Evolutionary conservation across 2,113 vertebrate species (phyloP).

Genomic region (Anarhynchus alexandrinus): DNA sequence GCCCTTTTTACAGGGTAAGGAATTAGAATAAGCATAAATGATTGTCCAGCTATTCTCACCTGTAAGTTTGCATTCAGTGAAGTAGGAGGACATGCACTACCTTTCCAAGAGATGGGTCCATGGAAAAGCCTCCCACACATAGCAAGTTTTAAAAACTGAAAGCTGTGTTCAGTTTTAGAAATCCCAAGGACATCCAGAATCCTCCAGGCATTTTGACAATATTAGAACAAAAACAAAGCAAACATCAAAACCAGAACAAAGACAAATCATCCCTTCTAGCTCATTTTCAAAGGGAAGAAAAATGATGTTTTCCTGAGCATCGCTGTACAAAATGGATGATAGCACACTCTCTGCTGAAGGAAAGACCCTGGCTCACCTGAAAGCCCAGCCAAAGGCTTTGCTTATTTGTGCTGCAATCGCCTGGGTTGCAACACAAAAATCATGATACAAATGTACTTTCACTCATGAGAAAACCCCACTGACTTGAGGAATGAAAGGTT

Average conservation of each 20-base stretch:
- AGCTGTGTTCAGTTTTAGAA: background rate
- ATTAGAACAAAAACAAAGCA: background rate
- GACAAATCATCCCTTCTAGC: background rate
- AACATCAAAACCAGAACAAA: background rate
- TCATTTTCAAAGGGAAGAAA: constrained; percentile 25
- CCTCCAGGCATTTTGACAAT: background rate
- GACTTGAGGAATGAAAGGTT: background rate
- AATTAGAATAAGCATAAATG: constrained; percentile 24
- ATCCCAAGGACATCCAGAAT: background rate
- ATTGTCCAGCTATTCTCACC: constrained; percentile 8
- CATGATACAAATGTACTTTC: background rate
- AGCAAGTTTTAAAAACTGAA: background rate
- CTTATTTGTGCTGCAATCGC: background rate
- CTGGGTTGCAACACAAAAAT: background rate
- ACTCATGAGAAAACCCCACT: background rate
- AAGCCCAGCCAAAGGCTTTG: background rate
- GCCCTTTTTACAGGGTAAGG: background rate
- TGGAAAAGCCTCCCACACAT: background rate
- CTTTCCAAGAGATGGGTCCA: background rate
- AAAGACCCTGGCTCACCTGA: background rate
- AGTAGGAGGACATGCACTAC: background rate
- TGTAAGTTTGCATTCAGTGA: background rate
- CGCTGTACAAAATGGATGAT: background rate
- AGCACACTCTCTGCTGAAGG: background rate
- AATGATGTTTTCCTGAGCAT: background rate